Base-by-base conservation (phyloP, 2,888 invertebrate species). In the Habrosyne pyritoides region DNA sequence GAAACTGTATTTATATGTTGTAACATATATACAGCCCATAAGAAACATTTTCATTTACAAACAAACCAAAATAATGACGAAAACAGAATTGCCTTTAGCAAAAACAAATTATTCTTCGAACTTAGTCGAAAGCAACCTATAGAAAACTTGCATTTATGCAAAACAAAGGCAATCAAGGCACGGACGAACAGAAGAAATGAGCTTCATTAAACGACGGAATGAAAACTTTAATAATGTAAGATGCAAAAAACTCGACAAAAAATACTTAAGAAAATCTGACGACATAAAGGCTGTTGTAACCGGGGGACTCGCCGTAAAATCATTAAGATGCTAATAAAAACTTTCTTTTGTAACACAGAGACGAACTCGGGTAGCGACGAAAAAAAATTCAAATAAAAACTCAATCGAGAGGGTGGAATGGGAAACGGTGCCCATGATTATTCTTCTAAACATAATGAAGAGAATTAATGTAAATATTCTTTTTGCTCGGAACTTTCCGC, bases 241-340 rank as follows among this genome's bases (percentile, higher is more conserved):
- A 92, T 91, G 92, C 90, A 91, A 91, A 91, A 91, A 91, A 87
- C 84, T 85, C 89, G 84, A 84, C 87, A 89, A 91, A 91, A 91
- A 91, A 91, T 91, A 88, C 91, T 91, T 86, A 92, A 92, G 92
- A 91, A 92, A 92, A 92, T 92, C 92, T 92, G 92, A 91, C 92
- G 91, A 91, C 92, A 92, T 92, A 92, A 92, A 92, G 92, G 90
- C 91, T 90, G 89, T 90, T 91, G 91, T 92, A 92, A 92, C 90
- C 87, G 87, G 90, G 42, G 89, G 90, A 88, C 88, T 86, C 86
- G 88, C 91, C 92, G 93, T 93, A 93, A 93, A 93, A 93, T 93
- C 93, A 93, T 93, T 93, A 93, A 93, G 93, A 93, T 93, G 93
- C 93, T 93, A 93, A 93, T 93, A 93, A 93, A 93, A 93, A 92